Evolutionary conservation across 2,797 vertebrate species (phyloP).

Genomic region (Platalea minor): DNA sequence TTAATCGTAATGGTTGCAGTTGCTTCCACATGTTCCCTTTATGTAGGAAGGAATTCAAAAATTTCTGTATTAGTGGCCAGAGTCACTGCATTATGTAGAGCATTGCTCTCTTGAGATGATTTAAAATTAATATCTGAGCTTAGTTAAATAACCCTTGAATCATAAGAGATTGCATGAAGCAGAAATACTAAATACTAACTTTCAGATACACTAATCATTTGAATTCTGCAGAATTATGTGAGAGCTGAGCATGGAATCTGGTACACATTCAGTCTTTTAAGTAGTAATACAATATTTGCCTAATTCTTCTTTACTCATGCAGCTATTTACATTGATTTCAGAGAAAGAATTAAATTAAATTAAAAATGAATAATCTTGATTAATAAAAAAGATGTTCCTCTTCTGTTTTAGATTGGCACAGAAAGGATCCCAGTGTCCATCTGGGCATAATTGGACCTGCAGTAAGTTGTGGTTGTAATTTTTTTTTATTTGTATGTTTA

Average conservation of each 20-base stretch:
- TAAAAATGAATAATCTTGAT: neutral
- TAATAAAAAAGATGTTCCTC: neutral
- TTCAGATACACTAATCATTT: neutral
- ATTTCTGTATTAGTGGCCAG: neutral
- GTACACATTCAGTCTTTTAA: neutral
- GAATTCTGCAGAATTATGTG: neutral
- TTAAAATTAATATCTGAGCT: slow-evolving; percentile 2
- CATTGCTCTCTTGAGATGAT: slow-evolving; percentile 2
- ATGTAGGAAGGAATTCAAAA: neutral
- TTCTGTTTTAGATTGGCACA: slow-evolving; percentile 87
- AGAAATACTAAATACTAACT: neutral
- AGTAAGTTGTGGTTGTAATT: slow-evolving; percentile 72
- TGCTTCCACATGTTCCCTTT: neutral
- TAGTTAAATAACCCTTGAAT: slow-evolving; percentile 23
- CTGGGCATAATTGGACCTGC: slow-evolving; percentile 89
- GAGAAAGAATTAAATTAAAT: neutral
- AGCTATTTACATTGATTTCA: neutral
- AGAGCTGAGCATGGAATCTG: neutral
- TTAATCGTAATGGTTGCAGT: neutral
- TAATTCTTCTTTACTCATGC: neutral
- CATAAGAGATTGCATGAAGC: neutral
- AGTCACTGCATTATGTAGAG: neutral
- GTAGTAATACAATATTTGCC: neutral
- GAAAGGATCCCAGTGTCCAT: slow-evolving; percentile 79
- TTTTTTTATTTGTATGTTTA: neutral